Evolutionary conservation across 2,113 vertebrate species (phyloP).

Genomic region (Jaculus jaculus): DNA sequence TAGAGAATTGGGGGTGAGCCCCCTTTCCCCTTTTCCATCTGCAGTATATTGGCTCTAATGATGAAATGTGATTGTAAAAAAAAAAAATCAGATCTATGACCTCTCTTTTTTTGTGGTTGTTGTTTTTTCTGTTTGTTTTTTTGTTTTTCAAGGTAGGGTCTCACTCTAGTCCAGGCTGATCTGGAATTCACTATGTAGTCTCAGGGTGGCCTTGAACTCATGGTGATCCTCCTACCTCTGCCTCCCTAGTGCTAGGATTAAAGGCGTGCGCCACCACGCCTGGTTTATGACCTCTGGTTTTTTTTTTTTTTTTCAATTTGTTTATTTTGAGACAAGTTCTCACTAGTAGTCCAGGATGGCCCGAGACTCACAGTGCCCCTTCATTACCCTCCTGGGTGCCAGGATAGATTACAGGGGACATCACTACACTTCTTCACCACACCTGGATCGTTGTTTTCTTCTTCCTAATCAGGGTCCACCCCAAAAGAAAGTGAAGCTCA

Average conservation of each 20-base stretch:
- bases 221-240: not conserved
- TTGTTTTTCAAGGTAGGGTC: not conserved
- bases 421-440: not conserved
- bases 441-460: not conserved
- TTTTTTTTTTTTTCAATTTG: too few species aligned
- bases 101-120: not conserved
- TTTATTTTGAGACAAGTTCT: too few species aligned
- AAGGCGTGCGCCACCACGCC: too few species aligned
- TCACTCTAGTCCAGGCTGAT: not conserved
- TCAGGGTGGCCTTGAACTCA: too few species aligned
- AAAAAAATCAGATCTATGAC: not conserved
- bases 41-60: not conserved
- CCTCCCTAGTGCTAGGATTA: too few species aligned
- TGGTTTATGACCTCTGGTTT: too few species aligned
- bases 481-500: not conserved
- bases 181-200: too few species aligned
- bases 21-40: not conserved
- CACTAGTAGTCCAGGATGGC: too few species aligned
- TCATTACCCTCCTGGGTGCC: not conserved
- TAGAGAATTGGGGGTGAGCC: not conserved
- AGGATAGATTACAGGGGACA: not conserved
- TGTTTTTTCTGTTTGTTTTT: too few species aligned
- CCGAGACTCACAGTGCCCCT: too few species aligned
- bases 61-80: not conserved
- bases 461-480: not conserved